Base-by-base conservation (phyloP, 1,140 invertebrate species). In the Chironomus tepperi region DNA sequence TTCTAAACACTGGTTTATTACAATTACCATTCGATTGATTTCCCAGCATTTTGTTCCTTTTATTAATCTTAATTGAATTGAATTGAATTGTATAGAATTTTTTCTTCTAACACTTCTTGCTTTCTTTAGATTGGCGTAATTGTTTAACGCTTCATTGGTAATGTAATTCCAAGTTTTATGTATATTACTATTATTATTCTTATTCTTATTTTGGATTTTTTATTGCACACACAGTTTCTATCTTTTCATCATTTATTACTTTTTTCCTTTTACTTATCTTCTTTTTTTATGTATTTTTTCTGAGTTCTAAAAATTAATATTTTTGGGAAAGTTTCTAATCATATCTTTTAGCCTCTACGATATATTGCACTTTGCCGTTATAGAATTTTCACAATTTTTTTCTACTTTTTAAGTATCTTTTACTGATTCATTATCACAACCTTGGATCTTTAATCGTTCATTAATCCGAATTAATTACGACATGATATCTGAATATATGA, bases 191-290 rank as follows among this genome's bases (percentile, higher is more conserved):
- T n/a, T 57, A 57, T 57, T n/a, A n/a, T 57, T 57, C 43, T 47
- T n/a, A 57, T n/a, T 57, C 47, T 12, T 57, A 57, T 57, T 57
- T 57, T 57, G 47, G 47, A n/a, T 57, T 57, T 57, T 57, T 15
- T 57, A 57, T 57, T 57, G 47, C 47, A 57, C 47, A 57, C 47
- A 57, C 47, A 57, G 47, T 57, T 57, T 57, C 47, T 57, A 57
- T 57, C n/a, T 12, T n/a, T n/a, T 57, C 47, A n/a, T 34, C 8
- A n/a, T 15, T 57, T 57, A n/a, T 57, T 15, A 57, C 12, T 57
- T 57, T 12, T 57, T 57, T 57, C 12, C n/a, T 57, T 47, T 47
- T 47, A 12, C 12, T n/a, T 12, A 57, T 12, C 42, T 47, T 47
- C 15, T 57, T 57, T n/a, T 57, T 47, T 57, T 57, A 34, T 34